Base-by-base conservation (phyloP, 92 coral and sea anemone genomes). In the Pocillopora grandis region DNA sequence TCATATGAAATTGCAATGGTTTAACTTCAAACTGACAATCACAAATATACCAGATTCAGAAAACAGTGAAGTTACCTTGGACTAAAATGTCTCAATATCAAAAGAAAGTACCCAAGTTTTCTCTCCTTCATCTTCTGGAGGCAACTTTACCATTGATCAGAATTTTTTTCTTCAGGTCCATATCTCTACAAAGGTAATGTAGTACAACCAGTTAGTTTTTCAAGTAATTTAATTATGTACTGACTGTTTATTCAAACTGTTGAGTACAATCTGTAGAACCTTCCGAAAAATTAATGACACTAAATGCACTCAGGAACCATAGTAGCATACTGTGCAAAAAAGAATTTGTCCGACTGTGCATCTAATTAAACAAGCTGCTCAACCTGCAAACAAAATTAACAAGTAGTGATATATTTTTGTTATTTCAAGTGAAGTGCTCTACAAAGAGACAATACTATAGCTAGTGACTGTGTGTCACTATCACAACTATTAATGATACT, bases 121-220 rank as follows among this genome's bases (percentile, higher is more conserved):
- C 76, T 80, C 67, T 37, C 7, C 67, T 80, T 69, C 84, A 80
- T 80, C 84, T 57, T 71, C 21, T 68, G 65, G 16, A 31, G 35
- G 58, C 68, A 70, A 58, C 57, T 20, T 80, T 7, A 15, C 66
- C 19, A 36, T 2, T 52, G 13, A 19, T 49, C 49, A 31, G 14
- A 56, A 57, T 58, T 33, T 12, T 42, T 4, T 42, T 42, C 7
- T 42, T 2, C 5, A 42, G 5, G 49, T 42, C 21, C 14, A 42
- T 20, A 59, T 62, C 3, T 61, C 15, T 42, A 10, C 60, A 17
- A 48, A 64, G 11, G 19, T 36, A 42, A n/a, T n/a, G 5, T 36
- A 12, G n/a, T 15, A 0, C 1, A 12, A 13, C 23, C 2, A 21
- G 10, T 65, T 65, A 14, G 5, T 31, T 19, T 18, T 9, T 64